Evolutionary conservation across 2,888 invertebrate species (phyloP), one percentile per base, ranked within the genome.

Genomic region (Lasius fuliginosus): DNA sequence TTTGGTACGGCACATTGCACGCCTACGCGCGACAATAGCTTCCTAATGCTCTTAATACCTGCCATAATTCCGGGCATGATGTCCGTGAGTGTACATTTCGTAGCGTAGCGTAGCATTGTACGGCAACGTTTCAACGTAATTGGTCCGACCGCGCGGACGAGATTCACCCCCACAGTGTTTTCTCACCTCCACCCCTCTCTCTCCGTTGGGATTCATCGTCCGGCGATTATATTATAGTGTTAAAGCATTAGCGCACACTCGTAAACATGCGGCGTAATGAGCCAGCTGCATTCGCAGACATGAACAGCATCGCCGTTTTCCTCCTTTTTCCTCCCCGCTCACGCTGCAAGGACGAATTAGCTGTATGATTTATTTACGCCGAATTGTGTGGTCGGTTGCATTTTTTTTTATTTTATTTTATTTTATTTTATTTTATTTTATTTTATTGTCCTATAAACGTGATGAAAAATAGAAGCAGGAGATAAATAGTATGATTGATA

Each of bases 1-100:
- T 67, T 82, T 71, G 77, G 53, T 71, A 68, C 56, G 42, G 83
- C 83, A 53, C 75, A 53, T 73, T 82, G 71, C 76, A 74, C 73
- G 30, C 23, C 71, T 71, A 74, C 64, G 12, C 60, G 15, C 71
- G 73, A 88, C 81, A 88, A 86, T 89, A 65, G 85, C 83, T 86
- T 83, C 87, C 81, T 88, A 88, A 83, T 85, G 83, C 84, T 83
- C 49, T 82, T 86, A 86, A 86, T 88, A 83, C 68, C 77, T 64
- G 69, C 73, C 82, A 88, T 90, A 90, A 90, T 87, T 89, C 81
- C 30, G 12, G 56, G 33, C 36, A 65, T 53, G 76, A 74, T 79
- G 77, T 73, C 67, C 42, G 83, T 58, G 73, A 27, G 60, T 69
- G 76, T 75, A 74, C 71, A 64, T 84, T 84, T 77, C 83, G 62